Evolutionary conservation across 1,140 invertebrate species (phyloP), one percentile per base, ranked within the genome.

Genomic region (Cydia pomonella): DNA sequence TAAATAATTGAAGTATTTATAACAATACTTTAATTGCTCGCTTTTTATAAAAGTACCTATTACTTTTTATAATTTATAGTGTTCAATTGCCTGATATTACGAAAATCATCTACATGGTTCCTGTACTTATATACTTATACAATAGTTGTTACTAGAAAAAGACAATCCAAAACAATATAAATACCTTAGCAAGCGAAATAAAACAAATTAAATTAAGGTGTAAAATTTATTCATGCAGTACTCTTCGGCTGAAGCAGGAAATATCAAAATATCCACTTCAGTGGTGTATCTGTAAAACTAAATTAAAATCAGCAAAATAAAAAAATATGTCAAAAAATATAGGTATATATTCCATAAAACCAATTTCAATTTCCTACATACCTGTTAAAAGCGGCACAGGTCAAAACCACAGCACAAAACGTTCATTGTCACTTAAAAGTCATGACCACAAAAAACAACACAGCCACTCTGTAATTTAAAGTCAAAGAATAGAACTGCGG

Each of bases 331-430:
- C 21, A 72, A 38, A 13, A 25, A 72, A 44, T 44, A 41, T 25
- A 50, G 18, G 25, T 50, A 41, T 23, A 18, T 9, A 47, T 16
- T n/a, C 16, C 18, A 23, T 7, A 25, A 1, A 38, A 13, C 6
- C 10, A 50, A 21, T 21, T 29, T 38, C 16, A 74, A 74, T 75
- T 74, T 44, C 73, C 83, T 79, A 85, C 85, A 82, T 85, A 88
- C 86, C 87, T 89, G 80, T 84, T 71, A 83, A 73, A 72, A 76
- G 73, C 77, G 71, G 72, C 82, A 79, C 77, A 75, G 75, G 62
- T 66, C 79, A 76, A 81, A 72, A 73, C 41, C 71, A 76, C 78
- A 74, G 79, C 77, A 81, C 83, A 77, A 75, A 78, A 64, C 50
- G 75, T 74, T 80, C 75, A 83, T 75, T 66, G 23, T 76, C 71